Conservation (phyloP, 1,140 invertebrate species). For the Physella acuta region DNA sequence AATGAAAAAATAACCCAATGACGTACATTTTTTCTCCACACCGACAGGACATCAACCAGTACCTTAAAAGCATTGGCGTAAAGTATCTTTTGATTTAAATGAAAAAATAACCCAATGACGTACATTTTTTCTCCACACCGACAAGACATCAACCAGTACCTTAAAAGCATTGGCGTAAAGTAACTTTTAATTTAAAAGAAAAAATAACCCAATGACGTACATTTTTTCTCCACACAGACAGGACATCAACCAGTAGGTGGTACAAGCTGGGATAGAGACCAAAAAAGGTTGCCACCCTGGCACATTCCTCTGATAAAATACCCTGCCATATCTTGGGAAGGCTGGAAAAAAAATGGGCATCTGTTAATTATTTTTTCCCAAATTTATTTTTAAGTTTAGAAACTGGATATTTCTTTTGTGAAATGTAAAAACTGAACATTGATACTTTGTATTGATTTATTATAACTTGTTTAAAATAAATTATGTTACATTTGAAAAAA, state of each 20-base stretch:
- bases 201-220: no score
- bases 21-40: no score
- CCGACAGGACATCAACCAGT: no score
- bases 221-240: conserved; percentile 34
- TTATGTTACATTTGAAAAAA: background rate
- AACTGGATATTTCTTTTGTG: background rate
- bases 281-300: conserved; percentile 42
- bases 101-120: no score
- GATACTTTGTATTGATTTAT: background rate
- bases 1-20: no score
- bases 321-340: conserved; percentile 32
- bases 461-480: background rate
- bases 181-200: no score
- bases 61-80: no score
- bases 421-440: background rate
- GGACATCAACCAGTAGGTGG: conserved; percentile 37
- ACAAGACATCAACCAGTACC: conserved; percentile 34
- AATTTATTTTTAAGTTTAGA: background rate
- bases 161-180: no score
- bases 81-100: no score
- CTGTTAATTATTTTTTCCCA: background rate
- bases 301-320: conserved; percentile 38
- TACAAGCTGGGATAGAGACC: conserved; percentile 49
- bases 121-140: conserved; percentile 35
- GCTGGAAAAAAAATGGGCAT: conserved; percentile 25